Evolutionary conservation across 2,888 invertebrate genomes (phyloP), one percentile per base, ranked within the genome.

Genomic region (Trichacis sp.): DNA sequence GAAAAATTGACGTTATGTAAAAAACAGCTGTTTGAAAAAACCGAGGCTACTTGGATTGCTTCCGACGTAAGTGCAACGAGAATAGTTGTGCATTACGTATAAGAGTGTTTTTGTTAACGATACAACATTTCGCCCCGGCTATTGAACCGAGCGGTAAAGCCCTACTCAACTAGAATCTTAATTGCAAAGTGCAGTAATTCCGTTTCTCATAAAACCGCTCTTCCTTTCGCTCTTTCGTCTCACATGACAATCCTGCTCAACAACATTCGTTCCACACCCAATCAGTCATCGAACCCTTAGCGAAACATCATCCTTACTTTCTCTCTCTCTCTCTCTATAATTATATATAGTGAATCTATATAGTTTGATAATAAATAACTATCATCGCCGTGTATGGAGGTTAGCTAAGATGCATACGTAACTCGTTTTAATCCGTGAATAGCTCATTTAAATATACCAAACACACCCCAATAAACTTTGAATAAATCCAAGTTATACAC

Each of bases 391-490:
- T 71, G 69, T 70, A 73, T 73, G 71, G 67, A 24, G 29, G 60
- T 60, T 64, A 57, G 60, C 63, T 64, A 68, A 68, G 67, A 68
- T 61, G 67, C 57, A 48, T 68, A 64, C 60, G 58, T 56, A 51
- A 63, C 53, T 67, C 57, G n/a, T 30, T 48, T 48, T 17, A 48
- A 48, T 33, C 33, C 48, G 11, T 29, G 33, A 47, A 47, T 48
- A 48, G 40, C 20, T 62, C 50, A 38, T 49, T 36, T 49, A 49
- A 36, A 33, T 36, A 49, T 49, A 76, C 76, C 74, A 77, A 76
- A 77, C 78, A 81, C 78, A 77, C 77, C 74, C 75, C 73, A 74
- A 74, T 72, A 73, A 77, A 76, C 74, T 74, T 78, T 77, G 76
- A 73, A 76, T 77, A 75, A 77, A 74, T 73, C 70, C 74, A 77